A percentile compares a stretch with the other conserved stretches of the same genome.
These are phyloP conservation scores for Acleris holmiana DNA, from an alignment of 2,888 invertebrate species.

Conservation along the genomic window DNA sequence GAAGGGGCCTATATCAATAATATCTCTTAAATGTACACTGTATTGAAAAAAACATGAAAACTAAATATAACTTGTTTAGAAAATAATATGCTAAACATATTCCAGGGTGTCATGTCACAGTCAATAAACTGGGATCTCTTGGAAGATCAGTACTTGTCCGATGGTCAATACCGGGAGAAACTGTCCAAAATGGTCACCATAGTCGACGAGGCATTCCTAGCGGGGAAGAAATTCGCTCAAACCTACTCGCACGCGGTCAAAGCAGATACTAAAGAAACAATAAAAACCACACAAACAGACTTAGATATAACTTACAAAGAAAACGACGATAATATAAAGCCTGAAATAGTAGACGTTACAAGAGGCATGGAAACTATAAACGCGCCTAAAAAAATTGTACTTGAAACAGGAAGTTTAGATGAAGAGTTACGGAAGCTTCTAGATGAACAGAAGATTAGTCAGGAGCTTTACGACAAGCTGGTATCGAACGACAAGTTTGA, in stretches of 20 bases:
- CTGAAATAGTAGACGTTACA: slow-evolving; percentile 50
- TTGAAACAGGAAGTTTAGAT: slow-evolving; percentile 52
- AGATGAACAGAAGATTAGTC: slow-evolving; percentile 70
- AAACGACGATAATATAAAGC: slow-evolving; percentile 30
- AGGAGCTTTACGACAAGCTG: slow-evolving; percentile 70
- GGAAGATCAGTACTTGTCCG: slow-evolving; percentile 93
- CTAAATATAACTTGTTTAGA: neutral
- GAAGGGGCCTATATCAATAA: too few relatives aligned
- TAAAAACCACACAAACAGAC: slow-evolving; percentile 45
- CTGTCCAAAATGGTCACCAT: slow-evolving; percentile 94
- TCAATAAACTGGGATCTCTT: slow-evolving; percentile 97
- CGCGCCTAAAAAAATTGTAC: slow-evolving; percentile 50
- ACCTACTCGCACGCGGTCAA: slow-evolving; percentile 76
- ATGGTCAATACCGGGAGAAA: slow-evolving; percentile 91
- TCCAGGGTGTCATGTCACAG: slow-evolving; percentile 96
- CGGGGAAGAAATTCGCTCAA: slow-evolving; percentile 90
- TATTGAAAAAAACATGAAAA: too few relatives aligned
- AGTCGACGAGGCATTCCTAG: slow-evolving; percentile 88
- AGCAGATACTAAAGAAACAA: slow-evolving; percentile 42
- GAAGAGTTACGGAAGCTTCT: slow-evolving; percentile 62
- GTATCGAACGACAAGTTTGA: slow-evolving; percentile 72
- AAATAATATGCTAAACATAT: slow-evolving; percentile 38
- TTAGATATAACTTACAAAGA: slow-evolving; percentile 67
- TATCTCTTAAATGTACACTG: too few relatives aligned
- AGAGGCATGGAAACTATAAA: slow-evolving; percentile 52